These are phyloP conservation scores for Alces alces DNA, from an alignment of 2,113 vertebrate species.

Conservation along the genomic window DNA sequence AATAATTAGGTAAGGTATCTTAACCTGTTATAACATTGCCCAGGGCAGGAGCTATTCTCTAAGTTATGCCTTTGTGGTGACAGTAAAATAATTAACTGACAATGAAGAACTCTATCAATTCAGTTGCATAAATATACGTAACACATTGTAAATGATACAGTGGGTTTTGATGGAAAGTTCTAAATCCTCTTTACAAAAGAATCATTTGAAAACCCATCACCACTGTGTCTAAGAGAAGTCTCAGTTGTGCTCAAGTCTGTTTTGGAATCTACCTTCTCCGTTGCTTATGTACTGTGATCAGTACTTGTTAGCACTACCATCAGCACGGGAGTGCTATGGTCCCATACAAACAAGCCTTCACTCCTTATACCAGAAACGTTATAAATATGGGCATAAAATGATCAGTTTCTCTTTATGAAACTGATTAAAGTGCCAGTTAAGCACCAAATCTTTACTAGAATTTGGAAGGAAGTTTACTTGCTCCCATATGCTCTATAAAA, in stretches of 20 bases:
- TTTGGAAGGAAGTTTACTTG: background rate
- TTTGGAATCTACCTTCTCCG: background rate
- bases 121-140: background rate
- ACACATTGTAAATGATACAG: background rate
- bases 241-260: background rate
- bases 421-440: background rate
- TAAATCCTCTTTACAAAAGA: background rate
- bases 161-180: background rate
- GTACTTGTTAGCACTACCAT: fast-evolving
- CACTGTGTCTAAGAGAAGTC: background rate
- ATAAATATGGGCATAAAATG: background rate
- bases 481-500: background rate
- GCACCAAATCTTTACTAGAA: background rate
- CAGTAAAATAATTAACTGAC: background rate
- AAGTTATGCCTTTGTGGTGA: background rate
- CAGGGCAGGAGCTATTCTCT: background rate
- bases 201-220: background rate
- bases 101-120: background rate
- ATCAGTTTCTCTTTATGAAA: background rate
- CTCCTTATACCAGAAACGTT: background rate
- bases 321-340: background rate
- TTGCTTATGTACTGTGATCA: background rate
- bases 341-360: background rate
- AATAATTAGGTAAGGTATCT: background rate
- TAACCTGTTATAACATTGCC: background rate